Evolutionary conservation across 2,113 vertebrate genomes (phyloP).

Genomic region (Eretmochelys imbricata): DNA sequence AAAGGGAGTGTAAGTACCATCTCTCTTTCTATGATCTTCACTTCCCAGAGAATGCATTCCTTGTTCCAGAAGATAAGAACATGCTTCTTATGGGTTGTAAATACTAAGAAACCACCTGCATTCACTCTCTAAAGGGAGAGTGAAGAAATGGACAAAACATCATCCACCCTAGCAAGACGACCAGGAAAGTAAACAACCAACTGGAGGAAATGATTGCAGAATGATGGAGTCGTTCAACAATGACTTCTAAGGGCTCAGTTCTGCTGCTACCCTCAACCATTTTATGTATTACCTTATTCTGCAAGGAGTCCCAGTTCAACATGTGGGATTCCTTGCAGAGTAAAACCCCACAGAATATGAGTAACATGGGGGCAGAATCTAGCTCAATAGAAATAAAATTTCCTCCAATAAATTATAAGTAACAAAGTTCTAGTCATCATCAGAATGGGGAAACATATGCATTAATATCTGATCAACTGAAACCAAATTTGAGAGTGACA

Average conservation of each 20-base stretch:
- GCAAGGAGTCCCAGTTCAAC: rapidly evolving
- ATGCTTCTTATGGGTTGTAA: not conserved
- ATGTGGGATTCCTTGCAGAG: not conserved
- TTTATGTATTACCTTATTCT: not conserved
- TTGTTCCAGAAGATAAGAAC: not conserved
- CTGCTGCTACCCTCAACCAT: not conserved
- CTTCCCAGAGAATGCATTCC: not conserved
- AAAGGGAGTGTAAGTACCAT: not conserved
- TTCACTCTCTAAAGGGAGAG: not conserved
- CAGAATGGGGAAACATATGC: not conserved
- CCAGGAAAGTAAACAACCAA: not conserved
- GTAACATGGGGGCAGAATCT: not conserved
- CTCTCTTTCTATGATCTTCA: not conserved
- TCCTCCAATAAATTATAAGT: not conserved
- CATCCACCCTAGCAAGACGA: not conserved
- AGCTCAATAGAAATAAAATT: not conserved
- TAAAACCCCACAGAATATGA: not conserved
- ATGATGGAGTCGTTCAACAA: not conserved
- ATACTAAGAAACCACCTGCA: not conserved
- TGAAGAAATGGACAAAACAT: not conserved
- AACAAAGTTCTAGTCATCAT: not conserved
- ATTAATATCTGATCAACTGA: not conserved
- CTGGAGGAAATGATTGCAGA: not conserved
- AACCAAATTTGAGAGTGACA: not conserved
- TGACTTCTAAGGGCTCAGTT: rapidly evolving